phyloP scores from a whole-genome alignment of 2,797 vertebrate genomes.

The Rousettus madagascariensis region DNA sequence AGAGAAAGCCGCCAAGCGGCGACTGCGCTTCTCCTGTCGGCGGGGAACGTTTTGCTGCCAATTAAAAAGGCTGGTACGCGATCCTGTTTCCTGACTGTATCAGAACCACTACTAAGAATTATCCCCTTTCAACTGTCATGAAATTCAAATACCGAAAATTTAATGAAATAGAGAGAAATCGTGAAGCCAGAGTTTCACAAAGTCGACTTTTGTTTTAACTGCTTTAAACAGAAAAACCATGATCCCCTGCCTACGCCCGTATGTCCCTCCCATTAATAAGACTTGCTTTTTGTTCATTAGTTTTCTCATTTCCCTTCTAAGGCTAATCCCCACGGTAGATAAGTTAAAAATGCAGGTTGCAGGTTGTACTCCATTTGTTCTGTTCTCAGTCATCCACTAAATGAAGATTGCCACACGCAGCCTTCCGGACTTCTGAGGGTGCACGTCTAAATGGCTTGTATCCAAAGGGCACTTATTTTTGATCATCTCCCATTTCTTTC shows the following conservation, averaged over 20 bases:
- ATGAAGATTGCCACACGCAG: neutral
- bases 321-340: neutral
- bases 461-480: neutral
- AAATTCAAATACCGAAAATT: constrained; percentile 15
- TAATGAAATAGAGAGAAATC: neutral
- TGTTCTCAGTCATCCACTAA: neutral
- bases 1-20: too few relatives aligned
- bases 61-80: neutral
- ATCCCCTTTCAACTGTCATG: neutral
- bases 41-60: neutral
- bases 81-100: neutral
- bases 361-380: neutral
- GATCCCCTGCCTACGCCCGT: rapidly evolving
- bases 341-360: neutral
- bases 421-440: neutral
- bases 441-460: neutral
- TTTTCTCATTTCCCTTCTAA: constrained; percentile 22
- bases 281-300: constrained; percentile 9
- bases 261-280: neutral
- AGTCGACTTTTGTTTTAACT: neutral
- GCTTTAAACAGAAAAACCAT: neutral
- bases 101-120: neutral
- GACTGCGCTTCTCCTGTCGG: neutral
- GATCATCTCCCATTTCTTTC: neutral
- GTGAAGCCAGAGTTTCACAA: neutral